phyloP scores from a whole-genome alignment of 2,797 vertebrate species.

The Cryptoblepharus egeriae region DNA sequence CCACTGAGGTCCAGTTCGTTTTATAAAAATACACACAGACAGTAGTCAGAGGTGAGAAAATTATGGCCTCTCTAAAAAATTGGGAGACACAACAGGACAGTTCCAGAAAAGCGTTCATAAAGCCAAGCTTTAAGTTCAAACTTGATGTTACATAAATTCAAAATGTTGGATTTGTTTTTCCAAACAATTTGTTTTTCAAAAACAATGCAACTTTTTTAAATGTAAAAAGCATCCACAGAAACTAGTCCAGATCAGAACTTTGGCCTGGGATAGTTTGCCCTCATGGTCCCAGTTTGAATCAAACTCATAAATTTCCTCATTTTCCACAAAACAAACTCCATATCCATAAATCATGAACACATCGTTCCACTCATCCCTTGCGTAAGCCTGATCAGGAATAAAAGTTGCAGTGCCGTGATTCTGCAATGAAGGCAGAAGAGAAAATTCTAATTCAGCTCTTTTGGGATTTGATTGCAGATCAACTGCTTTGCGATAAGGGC shows the following conservation, averaged over 20 bases:
- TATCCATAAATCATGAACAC: conserved; percentile 10
- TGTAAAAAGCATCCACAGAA: too few species aligned
- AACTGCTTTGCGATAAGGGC: conserved; percentile 49
- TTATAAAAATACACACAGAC: neutral
- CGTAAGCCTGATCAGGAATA: conserved; percentile 25
- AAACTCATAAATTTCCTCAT: neutral
- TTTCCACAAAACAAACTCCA: neutral
- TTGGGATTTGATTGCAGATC: conserved; percentile 43
- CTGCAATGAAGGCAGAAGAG: neutral
- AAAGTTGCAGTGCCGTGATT: neutral
- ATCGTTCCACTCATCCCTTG: neutral
- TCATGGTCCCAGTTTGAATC: too few species aligned
- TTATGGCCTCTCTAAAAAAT: neutral
- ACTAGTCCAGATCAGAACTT: too few species aligned
- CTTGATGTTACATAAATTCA: too few species aligned
- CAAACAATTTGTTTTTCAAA: too few species aligned
- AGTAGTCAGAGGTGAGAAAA: neutral
- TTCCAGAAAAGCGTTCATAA: neutral
- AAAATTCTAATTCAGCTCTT: conserved; percentile 41
- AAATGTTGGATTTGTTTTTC: too few species aligned
- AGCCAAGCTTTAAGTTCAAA: neutral
- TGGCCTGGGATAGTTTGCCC: too few species aligned
- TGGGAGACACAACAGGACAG: neutral
- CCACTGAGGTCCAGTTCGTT: neutral
- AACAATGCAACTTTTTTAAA: too few species aligned